Evolutionary conservation across 2,888 invertebrate species (phyloP).

Genomic region (Heliconius hortense): DNA sequence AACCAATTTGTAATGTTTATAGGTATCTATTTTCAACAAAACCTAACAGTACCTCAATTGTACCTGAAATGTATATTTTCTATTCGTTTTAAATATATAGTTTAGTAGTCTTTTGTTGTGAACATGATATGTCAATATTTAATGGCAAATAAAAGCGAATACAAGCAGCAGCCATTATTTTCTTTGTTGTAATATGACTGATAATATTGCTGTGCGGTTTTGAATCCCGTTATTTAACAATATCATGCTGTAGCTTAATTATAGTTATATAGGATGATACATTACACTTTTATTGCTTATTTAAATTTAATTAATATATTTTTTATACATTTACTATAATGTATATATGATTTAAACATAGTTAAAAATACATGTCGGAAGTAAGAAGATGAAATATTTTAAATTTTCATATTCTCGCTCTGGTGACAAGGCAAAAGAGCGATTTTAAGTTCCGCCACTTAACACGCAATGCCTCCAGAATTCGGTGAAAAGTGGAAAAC

Average conservation of each 20-base stretch:
- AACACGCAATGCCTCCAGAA: no score
- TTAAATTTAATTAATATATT: not conserved
- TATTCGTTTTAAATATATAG: slow-evolving; percentile 42
- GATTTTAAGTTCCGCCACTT: no score
- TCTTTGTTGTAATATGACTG: slow-evolving; percentile 41
- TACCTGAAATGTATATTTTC: slow-evolving; percentile 47
- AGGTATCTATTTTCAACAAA: slow-evolving; percentile 6
- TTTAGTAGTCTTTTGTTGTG: slow-evolving; percentile 43
- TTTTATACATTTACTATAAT: not conserved
- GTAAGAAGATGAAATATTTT: no score
- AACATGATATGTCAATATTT: slow-evolving; percentile 45
- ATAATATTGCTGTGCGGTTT: slow-evolving; percentile 48
- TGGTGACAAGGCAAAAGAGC: no score
- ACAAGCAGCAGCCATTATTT: slow-evolving; percentile 38
- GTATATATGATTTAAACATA: not conserved
- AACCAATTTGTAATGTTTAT: not conserved
- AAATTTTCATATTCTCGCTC: no score
- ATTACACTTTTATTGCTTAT: not conserved
- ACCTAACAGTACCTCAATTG: slow-evolving; percentile 54
- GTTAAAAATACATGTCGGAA: no score
- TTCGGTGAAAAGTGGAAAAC: no score
- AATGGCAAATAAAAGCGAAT: slow-evolving; percentile 37
- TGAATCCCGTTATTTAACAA: slow-evolving; percentile 36
- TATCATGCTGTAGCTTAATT: slow-evolving; percentile 20
- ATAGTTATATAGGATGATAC: not conserved